phyloP scores from a whole-genome alignment of 2,113 vertebrate species.

The Siniperca knerii region DNA sequence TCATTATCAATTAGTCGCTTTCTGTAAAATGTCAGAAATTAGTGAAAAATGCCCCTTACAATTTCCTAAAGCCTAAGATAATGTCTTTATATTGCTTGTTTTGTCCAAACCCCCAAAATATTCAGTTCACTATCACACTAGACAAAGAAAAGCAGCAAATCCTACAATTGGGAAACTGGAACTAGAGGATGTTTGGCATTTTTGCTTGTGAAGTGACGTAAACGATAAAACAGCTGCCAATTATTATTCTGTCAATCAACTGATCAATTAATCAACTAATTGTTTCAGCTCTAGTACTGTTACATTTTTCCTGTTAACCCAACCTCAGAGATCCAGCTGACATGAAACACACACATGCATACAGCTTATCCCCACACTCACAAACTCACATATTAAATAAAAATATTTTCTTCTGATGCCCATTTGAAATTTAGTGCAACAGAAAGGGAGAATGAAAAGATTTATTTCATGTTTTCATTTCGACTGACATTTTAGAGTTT shows the following conservation, averaged over 20 bases:
- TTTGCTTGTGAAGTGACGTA: not conserved
- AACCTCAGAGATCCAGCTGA: not conserved
- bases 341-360: not conserved
- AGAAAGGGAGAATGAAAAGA: not conserved
- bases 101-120: not conserved
- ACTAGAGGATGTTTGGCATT: not conserved
- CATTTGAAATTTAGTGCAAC: not conserved
- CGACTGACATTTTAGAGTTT: constrained; percentile 6
- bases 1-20: not conserved
- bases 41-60: not conserved
- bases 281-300: not conserved
- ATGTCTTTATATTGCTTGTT: not conserved
- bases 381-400: not conserved
- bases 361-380: not conserved
- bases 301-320: not conserved
- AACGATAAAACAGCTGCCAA: not conserved
- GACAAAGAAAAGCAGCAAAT: not conserved
- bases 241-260: not conserved
- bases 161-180: not conserved
- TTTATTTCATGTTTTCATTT: not conserved
- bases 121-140: not conserved
- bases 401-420: not conserved
- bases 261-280: not conserved
- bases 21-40: not conserved
- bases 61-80: not conserved